These are phyloP conservation scores for Erpetoichthys calabaricus DNA, from an alignment of 2,797 vertebrate genomes.

Conservation along the genomic window DNA sequence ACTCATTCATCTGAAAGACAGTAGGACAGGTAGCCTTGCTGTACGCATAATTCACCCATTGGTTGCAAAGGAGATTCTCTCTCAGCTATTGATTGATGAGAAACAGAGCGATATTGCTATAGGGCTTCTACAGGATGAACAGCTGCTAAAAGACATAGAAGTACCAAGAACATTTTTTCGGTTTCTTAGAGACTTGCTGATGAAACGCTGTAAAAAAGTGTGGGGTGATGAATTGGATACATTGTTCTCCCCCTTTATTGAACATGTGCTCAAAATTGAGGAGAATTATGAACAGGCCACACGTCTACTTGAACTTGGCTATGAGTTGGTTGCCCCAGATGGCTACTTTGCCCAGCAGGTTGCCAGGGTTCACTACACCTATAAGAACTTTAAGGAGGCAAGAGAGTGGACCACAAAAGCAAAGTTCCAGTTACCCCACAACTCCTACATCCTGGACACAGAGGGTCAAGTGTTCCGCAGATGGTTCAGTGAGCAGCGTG, in stretches of 20 bases:
- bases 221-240: conserved; percentile 43
- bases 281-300: conserved; percentile 38
- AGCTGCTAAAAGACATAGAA: conserved; percentile 42
- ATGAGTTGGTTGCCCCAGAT: conserved; percentile 35
- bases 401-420: conserved; percentile 32
- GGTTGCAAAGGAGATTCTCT: conserved; percentile 44
- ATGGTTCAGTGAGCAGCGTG: conserved; percentile 34
- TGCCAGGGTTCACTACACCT: conserved; percentile 38
- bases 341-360: conserved; percentile 46
- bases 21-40: conserved; percentile 25
- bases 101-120: conserved; percentile 37
- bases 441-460: conserved; percentile 45
- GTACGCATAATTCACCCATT: conserved; percentile 40
- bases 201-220: conserved; percentile 40
- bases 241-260: conserved; percentile 43
- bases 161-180: conserved; percentile 30
- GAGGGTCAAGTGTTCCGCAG: conserved; percentile 42
- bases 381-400: conserved; percentile 39
- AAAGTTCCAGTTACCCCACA: conserved; percentile 25
- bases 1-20: conserved; percentile 40
- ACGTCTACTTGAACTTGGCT: conserved; percentile 36
- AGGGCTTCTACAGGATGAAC: conserved; percentile 34
- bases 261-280: conserved; percentile 29
- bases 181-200: conserved; percentile 40
- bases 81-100: conserved; percentile 30